These are phyloP conservation scores for Atherix ibis DNA, from an alignment of 2,888 invertebrate genomes.

Conservation along the genomic window DNA sequence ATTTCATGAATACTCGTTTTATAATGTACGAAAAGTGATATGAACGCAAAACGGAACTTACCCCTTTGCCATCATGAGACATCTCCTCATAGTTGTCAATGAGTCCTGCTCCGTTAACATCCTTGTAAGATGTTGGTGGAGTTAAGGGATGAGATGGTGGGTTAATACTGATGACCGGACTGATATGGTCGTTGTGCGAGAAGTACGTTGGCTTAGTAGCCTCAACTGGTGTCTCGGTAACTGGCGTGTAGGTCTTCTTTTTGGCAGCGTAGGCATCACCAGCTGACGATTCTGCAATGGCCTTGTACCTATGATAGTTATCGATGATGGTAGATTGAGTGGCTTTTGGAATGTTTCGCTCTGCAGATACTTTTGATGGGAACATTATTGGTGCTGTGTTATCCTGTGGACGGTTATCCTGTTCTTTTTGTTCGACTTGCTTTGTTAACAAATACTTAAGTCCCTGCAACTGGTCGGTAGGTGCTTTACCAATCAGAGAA, in stretches of 20 bases:
- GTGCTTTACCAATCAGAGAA: constrained; percentile 35
- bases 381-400: constrained; percentile 28
- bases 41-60: no score
- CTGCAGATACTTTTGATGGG: no score
- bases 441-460: constrained; percentile 33
- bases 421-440: constrained; percentile 20
- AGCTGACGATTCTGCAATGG: neutral
- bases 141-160: neutral
- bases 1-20: no score
- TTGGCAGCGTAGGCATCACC: neutral
- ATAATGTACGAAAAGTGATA: no score
- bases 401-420: constrained; percentile 18
- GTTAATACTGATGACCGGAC: neutral
- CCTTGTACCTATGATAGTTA: no score
- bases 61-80: constrained; percentile 7
- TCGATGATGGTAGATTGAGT: neutral
- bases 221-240: constrained; percentile 8
- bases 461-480: constrained; percentile 36
- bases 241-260: constrained; percentile 5
- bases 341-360: neutral
- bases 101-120: constrained; percentile 20
- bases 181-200: neutral
- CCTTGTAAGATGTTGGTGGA: constrained; percentile 8
- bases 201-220: constrained; percentile 2
- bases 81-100: constrained; percentile 23